A percentile compares a stretch with the other conserved stretches of the same genome.
Evolutionary conservation across 2,113 vertebrate genomes (phyloP).

Genomic region (Nycticebus coucang): DNA sequence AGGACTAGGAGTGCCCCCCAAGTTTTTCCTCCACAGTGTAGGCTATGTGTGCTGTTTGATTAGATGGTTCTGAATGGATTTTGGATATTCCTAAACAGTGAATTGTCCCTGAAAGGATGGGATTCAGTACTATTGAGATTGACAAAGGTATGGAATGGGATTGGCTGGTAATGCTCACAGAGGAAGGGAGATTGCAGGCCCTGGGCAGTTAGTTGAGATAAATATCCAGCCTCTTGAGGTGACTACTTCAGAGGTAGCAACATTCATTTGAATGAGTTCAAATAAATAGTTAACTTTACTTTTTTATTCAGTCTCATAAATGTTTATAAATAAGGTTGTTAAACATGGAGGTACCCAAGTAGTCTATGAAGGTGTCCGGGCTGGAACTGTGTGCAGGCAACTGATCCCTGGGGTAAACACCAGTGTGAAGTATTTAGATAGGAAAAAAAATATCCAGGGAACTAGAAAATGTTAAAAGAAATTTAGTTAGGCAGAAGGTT

Average conservation of each 20-base stretch:
- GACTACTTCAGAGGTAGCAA: conserved; percentile 41
- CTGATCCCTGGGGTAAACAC: conserved; percentile 29
- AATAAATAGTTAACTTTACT: conserved; percentile 54
- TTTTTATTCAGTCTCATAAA: conserved; percentile 68
- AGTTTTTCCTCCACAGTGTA: not conserved
- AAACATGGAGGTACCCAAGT: conserved; percentile 24
- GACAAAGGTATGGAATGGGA: not conserved
- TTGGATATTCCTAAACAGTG: conserved; percentile 32
- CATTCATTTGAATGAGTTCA: conserved; percentile 51
- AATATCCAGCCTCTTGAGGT: not conserved
- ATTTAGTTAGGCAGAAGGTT: conserved; percentile 35
- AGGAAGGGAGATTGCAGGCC: not conserved
- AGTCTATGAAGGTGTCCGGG: not conserved
- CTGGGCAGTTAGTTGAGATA: not conserved
- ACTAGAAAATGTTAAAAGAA: conserved; percentile 35
- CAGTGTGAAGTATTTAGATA: conserved; percentile 33
- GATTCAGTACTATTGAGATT: not conserved
- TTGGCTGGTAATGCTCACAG: not conserved
- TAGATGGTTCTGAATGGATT: conserved; percentile 3
- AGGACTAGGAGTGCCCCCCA: not conserved
- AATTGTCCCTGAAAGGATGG: not conserved
- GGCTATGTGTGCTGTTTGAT: not conserved
- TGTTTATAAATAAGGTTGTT: conserved; percentile 60
- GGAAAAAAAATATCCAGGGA: not conserved
- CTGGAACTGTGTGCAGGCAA: not conserved